A percentile compares a stretch with the other conserved stretches of the same genome.
phyloP scores from a whole-genome alignment of 2,888 invertebrate species.

The Bombyx huttoni region DNA sequence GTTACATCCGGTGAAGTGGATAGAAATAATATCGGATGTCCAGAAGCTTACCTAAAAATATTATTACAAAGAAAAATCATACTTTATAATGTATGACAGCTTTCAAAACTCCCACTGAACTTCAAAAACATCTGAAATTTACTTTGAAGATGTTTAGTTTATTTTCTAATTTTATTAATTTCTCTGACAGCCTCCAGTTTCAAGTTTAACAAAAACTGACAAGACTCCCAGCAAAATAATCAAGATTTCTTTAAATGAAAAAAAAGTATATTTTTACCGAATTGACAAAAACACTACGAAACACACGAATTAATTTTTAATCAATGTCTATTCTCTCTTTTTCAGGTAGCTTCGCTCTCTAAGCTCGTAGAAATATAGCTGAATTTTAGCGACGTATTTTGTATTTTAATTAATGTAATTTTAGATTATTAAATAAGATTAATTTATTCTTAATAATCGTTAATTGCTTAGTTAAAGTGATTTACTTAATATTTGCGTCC shows the following conservation, averaged over 20 bases:
- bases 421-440: slow-evolving; percentile 2
- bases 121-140: neutral
- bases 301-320: neutral
- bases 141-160: neutral
- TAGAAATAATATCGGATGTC: neutral
- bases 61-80: neutral
- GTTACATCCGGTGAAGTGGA: neutral
- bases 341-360: slow-evolving; percentile 32
- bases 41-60: neutral
- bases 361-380: slow-evolving; percentile 9
- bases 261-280: neutral
- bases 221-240: neutral
- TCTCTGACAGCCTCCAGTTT: neutral
- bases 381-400: neutral
- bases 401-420: slow-evolving; percentile 7
- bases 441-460: neutral
- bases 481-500: slow-evolving; percentile 45
- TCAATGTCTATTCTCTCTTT: slow-evolving; percentile 9
- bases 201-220: neutral
- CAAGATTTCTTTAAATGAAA: neutral
- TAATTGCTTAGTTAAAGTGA: slow-evolving; percentile 3
- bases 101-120: neutral
- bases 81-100: neutral
- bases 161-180: neutral
- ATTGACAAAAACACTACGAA: neutral